These are phyloP conservation scores for Larimichthys polyactis DNA, from an alignment of 2,113 vertebrate species.

Conservation along the genomic window DNA sequence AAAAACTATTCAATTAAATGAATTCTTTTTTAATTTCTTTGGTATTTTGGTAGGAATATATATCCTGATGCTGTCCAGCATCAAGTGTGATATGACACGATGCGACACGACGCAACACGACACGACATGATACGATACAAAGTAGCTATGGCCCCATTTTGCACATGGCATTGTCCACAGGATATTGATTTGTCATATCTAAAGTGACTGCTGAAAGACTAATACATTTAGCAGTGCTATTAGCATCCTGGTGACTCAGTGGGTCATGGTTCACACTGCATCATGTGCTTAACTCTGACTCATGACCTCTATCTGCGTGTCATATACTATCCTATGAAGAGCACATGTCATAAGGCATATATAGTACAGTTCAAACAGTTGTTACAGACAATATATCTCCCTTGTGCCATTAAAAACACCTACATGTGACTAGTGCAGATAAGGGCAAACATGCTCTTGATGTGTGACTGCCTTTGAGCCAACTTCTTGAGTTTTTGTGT, in stretches of 20 bases:
- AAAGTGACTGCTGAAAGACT: background rate
- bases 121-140: no score
- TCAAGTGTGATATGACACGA: no score
- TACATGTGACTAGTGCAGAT: constrained; percentile 15
- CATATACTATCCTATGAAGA: background rate
- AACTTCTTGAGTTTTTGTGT: constrained; percentile 3
- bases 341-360: background rate
- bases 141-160: background rate
- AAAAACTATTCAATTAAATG: no score
- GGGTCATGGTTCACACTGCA: background rate
- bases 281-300: constrained; percentile 28
- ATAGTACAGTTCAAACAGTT: constrained; percentile 30
- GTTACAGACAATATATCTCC: constrained; percentile 31
- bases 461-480: background rate
- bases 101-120: no score
- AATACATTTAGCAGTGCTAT: constrained; percentile 13
- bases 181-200: constrained; percentile 21
- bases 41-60: no score
- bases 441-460: constrained; percentile 2
- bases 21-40: no score
- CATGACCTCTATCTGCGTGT: constrained; percentile 15
- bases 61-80: no score
- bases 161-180: constrained; percentile 25
- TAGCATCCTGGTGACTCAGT: constrained; percentile 3
- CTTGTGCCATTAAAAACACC: constrained; percentile 1